Conservation (phyloP, 1,140 invertebrate species). For the Drosophila kepulauana region DNA sequence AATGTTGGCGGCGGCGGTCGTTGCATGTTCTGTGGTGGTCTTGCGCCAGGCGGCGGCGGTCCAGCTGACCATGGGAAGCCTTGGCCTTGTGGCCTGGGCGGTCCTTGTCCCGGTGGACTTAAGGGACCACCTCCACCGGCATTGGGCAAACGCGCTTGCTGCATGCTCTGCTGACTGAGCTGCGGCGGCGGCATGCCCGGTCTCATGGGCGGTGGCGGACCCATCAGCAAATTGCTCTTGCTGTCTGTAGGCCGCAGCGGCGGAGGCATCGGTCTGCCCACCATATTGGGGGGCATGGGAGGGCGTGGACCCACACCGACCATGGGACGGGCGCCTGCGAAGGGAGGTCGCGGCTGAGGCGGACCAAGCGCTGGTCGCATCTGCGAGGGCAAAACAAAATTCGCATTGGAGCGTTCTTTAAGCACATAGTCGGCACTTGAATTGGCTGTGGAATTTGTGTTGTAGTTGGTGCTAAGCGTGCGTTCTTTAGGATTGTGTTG, state of each 20-base stretch:
- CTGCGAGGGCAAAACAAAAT: slow-evolving; percentile 71
- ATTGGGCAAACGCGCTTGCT: slow-evolving; percentile 64
- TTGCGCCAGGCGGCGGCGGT: slow-evolving; percentile 53
- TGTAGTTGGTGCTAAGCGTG: slow-evolving; percentile 29
- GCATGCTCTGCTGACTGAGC: slow-evolving; percentile 55
- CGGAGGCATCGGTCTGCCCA: slow-evolving; percentile 59
- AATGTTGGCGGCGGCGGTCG: slow-evolving; percentile 69
- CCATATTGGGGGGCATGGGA: slow-evolving; percentile 76
- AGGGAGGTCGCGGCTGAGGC: slow-evolving; percentile 72
- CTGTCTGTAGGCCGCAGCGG: slow-evolving; percentile 78
- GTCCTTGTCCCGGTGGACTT: slow-evolving; percentile 75
- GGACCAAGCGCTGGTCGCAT: slow-evolving; percentile 70
- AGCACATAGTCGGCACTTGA: slow-evolving; percentile 26
- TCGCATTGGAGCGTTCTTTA: slow-evolving; percentile 62
- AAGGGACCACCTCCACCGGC: slow-evolving; percentile 63
- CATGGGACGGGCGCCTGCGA: slow-evolving; percentile 71
- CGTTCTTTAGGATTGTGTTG: slow-evolving; percentile 36
- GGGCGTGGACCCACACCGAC: slow-evolving; percentile 69
- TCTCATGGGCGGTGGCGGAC: slow-evolving; percentile 64
- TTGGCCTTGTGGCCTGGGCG: slow-evolving; percentile 63
- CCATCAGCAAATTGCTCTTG: slow-evolving; percentile 77
- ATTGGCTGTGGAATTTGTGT: slow-evolving; percentile 14
- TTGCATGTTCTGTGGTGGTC: slow-evolving; percentile 70
- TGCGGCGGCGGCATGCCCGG: slow-evolving; percentile 71
- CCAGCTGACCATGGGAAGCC: slow-evolving; percentile 76